These are phyloP conservation scores for Pluvianellus socialis DNA, from an alignment of 2,113 vertebrate species.

Conservation along the genomic window DNA sequence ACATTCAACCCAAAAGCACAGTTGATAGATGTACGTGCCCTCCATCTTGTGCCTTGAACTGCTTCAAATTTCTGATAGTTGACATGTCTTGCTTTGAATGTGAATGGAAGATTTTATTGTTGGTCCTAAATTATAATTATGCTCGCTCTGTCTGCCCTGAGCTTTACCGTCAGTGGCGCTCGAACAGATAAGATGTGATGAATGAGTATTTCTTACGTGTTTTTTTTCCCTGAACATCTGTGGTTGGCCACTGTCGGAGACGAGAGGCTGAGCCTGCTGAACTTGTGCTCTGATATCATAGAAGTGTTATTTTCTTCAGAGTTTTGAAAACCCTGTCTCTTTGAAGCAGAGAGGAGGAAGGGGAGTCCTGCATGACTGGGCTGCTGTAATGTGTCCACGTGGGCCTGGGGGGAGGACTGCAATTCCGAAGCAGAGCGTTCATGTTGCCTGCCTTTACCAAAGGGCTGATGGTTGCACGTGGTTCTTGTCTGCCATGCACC, in stretches of 20 bases:
- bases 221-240: not conserved
- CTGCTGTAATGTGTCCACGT: not conserved
- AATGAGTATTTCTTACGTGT: not conserved
- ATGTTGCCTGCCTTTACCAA: not conserved
- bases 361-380: not conserved
- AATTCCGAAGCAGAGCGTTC: not conserved
- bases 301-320: not conserved
- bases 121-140: constrained; percentile 4
- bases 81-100: constrained; percentile 21
- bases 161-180: not conserved
- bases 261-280: not conserved
- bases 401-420: not conserved
- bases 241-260: not conserved
- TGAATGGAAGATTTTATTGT: constrained; percentile 5
- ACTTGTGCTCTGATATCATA: not conserved
- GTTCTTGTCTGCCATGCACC: not conserved
- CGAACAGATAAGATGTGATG: constrained; percentile 30
- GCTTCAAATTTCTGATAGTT: not conserved
- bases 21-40: constrained; percentile 29
- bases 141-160: not conserved
- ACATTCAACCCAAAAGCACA: not conserved
- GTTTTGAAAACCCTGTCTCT: not conserved
- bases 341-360: not conserved
- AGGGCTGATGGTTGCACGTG: not conserved
- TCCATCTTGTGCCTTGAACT: constrained; percentile 11